Base-by-base conservation (phyloP, 2,113 vertebrate species). In the Mesembrinibis cayennensis region DNA sequence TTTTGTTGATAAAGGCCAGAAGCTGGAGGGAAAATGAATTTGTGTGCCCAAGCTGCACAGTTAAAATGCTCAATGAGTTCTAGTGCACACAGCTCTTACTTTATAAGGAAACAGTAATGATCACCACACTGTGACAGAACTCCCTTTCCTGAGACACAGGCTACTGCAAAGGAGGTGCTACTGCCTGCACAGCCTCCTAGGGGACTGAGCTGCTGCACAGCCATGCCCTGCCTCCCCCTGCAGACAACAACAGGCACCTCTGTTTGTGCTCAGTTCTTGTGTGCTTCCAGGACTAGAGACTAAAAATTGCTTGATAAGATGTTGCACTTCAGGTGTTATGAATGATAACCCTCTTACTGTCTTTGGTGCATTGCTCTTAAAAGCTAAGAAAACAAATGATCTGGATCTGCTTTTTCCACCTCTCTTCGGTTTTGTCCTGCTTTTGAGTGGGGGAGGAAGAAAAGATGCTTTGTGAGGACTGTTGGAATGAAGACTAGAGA, bases 1-100 rank as follows among this genome's bases (percentile, higher is more conserved):
- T 71, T 82, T 88, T 67, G 32, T 6, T 88, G 70, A 44, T 45
- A 19, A 90, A 76, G 47, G 27, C 6, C 38, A 89, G 78, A 83
- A 55, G 14, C 22, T 76, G n/a, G 21, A 82, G 32, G 9, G 47
- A 86, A 63, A 92, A 74, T 5, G 17, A 59, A 34, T 27, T 26
- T 21, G 15, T 11, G 21, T 52, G 26, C 36, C 20, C 36, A 71
- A 20, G 25, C 22, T 42, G n/a, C 7, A 26, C 30, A 80, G 25
- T 11, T 58, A 36, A 42, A 83, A 47, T 1, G 16, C 32, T 34
- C 1, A 0, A 8, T 9, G n/a, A 69, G 29, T 19, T 87, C 50
- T 34, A 38, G 36, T 15, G 17, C 29, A 36, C 3, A 0, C 11
- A 49, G 63, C 8, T 69, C 62, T 53, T 7, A 5, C 8, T 67